Percentiles rank a stretch among this genome's conserved stretches.
Evolutionary conservation across 2,888 invertebrate genomes (phyloP).

Genomic region (Tanypteryx hageni): DNA sequence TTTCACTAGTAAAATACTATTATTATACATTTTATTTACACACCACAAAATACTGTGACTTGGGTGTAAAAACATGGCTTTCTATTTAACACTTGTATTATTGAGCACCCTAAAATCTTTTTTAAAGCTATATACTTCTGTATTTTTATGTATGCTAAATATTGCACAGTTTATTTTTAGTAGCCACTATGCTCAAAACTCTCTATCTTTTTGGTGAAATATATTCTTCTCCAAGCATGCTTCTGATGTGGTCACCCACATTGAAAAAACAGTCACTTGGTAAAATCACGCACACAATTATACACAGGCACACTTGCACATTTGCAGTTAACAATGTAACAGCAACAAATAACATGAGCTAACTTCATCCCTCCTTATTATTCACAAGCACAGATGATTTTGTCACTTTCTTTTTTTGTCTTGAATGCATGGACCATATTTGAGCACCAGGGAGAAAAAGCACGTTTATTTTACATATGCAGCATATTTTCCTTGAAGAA

Average conservation of each 20-base stretch:
- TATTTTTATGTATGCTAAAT: slow-evolving; percentile 67
- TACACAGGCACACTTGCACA: slow-evolving; percentile 63
- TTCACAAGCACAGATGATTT: slow-evolving; percentile 63
- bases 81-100: slow-evolving; percentile 67
- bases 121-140: slow-evolving; percentile 65
- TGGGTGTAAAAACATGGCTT: slow-evolving; percentile 69
- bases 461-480: slow-evolving; percentile 62
- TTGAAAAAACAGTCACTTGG: slow-evolving; percentile 60
- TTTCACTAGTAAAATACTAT: slow-evolving; percentile 66
- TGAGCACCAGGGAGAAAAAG: slow-evolving; percentile 64
- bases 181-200: slow-evolving; percentile 62
- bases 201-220: slow-evolving; percentile 63
- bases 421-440: slow-evolving; percentile 59
- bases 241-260: slow-evolving; percentile 60
- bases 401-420: slow-evolving; percentile 61
- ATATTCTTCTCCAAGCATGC: slow-evolving; percentile 57
- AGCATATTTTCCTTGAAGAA: slow-evolving; percentile 57
- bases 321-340: slow-evolving; percentile 64
- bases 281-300: slow-evolving; percentile 56
- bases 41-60: slow-evolving; percentile 65
- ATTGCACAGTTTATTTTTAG: slow-evolving; percentile 68
- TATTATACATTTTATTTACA: slow-evolving; percentile 65
- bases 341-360: slow-evolving; percentile 64
- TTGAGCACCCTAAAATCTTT: slow-evolving; percentile 70
- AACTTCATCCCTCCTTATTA: slow-evolving; percentile 46